phyloP scores from a whole-genome alignment of 2,113 vertebrate genomes.

The Macrotis lagotis region DNA sequence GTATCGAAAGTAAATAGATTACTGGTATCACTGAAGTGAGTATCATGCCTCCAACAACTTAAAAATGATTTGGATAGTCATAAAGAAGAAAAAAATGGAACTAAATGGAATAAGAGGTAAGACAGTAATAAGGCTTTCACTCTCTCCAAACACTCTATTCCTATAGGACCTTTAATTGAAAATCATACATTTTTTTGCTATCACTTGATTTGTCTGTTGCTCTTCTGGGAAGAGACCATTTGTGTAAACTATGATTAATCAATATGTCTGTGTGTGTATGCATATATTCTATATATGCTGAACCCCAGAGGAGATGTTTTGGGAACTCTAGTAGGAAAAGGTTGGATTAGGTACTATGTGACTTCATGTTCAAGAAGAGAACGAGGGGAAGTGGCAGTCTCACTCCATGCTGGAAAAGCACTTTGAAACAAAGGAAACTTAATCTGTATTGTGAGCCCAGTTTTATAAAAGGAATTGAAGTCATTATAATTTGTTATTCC shows the following conservation, averaged over 20 bases:
- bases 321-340: not conserved
- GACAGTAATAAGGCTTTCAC: not conserved
- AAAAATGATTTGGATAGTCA: not conserved
- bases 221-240: not conserved
- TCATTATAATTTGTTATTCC: not conserved
- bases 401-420: not conserved
- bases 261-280: too few relatives aligned
- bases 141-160: not conserved
- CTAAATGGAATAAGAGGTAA: not conserved
- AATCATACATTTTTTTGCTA: not conserved
- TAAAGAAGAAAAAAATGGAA: not conserved
- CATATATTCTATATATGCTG: not conserved
- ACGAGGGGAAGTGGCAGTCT: too few relatives aligned
- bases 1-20: conserved; percentile 26
- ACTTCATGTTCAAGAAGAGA: not conserved
- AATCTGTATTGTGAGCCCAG: not conserved
- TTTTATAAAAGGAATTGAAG: not conserved
- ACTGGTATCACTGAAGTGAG: not conserved
- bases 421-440: not conserved
- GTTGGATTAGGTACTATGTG: not conserved
- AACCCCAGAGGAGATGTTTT: too few relatives aligned
- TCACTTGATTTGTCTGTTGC: not conserved
- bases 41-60: not conserved
- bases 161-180: not conserved
- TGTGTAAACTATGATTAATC: not conserved